phyloP scores from a whole-genome alignment of 2,113 vertebrate species.

The Cebidichthys violaceus region DNA sequence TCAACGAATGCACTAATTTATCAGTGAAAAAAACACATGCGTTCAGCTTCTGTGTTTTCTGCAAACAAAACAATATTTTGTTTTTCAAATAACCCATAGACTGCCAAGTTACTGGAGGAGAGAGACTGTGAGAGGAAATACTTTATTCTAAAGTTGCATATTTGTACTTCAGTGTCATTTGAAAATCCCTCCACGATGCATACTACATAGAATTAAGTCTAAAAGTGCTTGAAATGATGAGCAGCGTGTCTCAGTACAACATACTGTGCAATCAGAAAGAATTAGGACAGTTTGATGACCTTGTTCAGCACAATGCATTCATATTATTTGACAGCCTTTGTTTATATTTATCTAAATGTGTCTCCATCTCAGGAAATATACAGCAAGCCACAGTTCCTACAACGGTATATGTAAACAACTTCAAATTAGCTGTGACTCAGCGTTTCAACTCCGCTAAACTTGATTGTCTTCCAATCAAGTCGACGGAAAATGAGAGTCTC shows the following conservation, averaged over 20 bases:
- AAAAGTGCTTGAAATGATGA: not conserved
- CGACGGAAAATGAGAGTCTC: slow-evolving; percentile 21
- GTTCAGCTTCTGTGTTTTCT: not conserved
- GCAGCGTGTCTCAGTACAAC: not conserved
- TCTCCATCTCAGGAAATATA: not conserved
- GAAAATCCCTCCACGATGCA: not conserved
- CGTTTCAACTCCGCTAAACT: not conserved
- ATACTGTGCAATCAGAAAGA: not conserved
- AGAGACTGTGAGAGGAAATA: not conserved
- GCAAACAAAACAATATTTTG: not conserved
- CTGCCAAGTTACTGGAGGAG: not conserved
- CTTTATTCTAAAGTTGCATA: not conserved
- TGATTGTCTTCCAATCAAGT: not conserved
- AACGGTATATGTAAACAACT: not conserved
- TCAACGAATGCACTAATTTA: not conserved
- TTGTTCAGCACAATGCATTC: not conserved
- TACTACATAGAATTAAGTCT: not conserved
- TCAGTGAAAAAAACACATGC: not conserved
- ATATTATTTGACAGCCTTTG: not conserved
- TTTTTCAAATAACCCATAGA: not conserved
- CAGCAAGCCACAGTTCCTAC: not conserved
- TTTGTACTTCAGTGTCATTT: not conserved
- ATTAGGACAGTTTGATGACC: not conserved
- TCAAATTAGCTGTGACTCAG: slow-evolving; percentile 2
- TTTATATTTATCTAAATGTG: not conserved